These are phyloP conservation scores for Calephelis virginiensis DNA, from an alignment of 1,140 invertebrate species.

Conservation along the genomic window DNA sequence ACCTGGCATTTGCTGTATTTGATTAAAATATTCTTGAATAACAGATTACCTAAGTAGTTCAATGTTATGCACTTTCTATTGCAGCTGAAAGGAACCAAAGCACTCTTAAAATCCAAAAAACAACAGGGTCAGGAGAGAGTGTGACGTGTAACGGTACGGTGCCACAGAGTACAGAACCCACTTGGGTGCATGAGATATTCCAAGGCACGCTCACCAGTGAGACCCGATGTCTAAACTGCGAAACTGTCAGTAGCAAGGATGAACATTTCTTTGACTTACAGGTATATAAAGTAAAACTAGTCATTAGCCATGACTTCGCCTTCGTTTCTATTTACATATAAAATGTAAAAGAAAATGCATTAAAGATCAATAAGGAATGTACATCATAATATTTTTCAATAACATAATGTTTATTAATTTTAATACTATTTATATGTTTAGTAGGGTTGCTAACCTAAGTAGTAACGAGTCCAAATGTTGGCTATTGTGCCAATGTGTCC, in stretches of 20 bases:
- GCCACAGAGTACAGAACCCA: constrained; percentile 94
- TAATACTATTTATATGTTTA: too few species aligned
- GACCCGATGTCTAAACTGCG: constrained; percentile 99
- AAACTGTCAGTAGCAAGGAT: constrained; percentile 99
- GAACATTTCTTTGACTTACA: constrained; percentile 99
- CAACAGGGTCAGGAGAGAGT: constrained; percentile 48
- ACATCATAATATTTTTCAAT: too few species aligned
- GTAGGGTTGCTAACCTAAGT: too few species aligned
- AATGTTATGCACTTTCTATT: constrained; percentile 29
- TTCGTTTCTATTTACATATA: too few species aligned
- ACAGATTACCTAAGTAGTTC: too few species aligned
- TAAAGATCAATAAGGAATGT: too few species aligned
- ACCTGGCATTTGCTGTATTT: too few species aligned
- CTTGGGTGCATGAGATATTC: constrained; percentile 99
- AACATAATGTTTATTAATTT: too few species aligned
- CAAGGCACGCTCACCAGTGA: constrained; percentile 99
- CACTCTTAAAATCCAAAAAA: constrained; percentile 76
- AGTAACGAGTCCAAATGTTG: too few species aligned
- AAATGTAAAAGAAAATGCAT: too few species aligned
- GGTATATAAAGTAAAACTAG: constrained; percentile 33
- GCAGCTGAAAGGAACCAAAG: constrained; percentile 89
- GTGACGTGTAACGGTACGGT: constrained; percentile 79
- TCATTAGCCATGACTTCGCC: too few species aligned
- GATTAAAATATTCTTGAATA: too few species aligned
- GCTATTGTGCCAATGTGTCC: neutral